Base-by-base conservation (phyloP, 2,888 invertebrate genomes). In the Camptogramma bilineatum region DNA sequence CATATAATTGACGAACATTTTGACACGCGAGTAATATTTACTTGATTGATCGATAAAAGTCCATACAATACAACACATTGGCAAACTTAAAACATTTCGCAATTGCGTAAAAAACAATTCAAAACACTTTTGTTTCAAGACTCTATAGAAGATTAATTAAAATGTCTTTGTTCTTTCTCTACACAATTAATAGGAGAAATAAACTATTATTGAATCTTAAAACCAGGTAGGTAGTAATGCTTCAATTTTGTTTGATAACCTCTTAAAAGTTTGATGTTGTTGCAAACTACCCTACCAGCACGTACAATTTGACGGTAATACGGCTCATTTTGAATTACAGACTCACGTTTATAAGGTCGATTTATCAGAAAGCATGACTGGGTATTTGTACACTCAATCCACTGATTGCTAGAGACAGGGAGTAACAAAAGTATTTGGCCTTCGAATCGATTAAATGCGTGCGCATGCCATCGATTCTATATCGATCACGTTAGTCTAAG, bases 401-500 rank as follows among this genome's bases (percentile, higher is more conserved):
- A 71, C 76, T 78, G 77, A 81, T 83, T 80, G 77, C 62, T 62
- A 59, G 51, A 59, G 60, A 70, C 57, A 71, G 71, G 48, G 50
- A 61, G 65, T 46, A 75, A 79, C 78, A 78, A 79, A 79, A 77
- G 76, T 74, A 66, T 58, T 73, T 69, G 76, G 75, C 84, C 85
- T 84, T 82, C 79, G 69, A 74, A 79, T 73, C 75, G 76, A 78
- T 76, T 69, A 76, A 73, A 77, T 73, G 78, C 79, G 77, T 79
- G 79, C 78, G 70, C 73, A 70, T 76, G 78, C 75, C 75, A 79
- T 81, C 81, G 81, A 82, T 81, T 76, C 72, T 71, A 73, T 78
- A 80, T 80, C 80, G 79, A 85, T 85, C 80, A 80, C 80, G 81
- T 82, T 66, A 62, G 53, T 4, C 13, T 8, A 19, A 13, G 58